Conservation (phyloP, 2,797 vertebrate species). For the Centroberyx gerrardi region DNA sequence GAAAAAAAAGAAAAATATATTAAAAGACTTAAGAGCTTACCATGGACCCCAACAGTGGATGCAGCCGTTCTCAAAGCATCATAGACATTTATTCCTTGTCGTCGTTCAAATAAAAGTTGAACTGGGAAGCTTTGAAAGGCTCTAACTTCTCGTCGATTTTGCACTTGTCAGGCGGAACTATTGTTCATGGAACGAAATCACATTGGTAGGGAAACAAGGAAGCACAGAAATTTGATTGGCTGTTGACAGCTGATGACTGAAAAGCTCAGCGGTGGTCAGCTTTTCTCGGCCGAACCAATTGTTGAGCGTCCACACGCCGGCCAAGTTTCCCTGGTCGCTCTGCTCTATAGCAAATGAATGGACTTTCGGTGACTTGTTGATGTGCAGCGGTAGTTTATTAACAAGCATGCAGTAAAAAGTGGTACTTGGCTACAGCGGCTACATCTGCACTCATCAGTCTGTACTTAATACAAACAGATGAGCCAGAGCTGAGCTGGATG, state of each 20-base stretch:
- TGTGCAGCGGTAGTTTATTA: too few relatives aligned
- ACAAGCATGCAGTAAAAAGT: conserved; percentile 5
- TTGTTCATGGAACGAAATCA: background rate
- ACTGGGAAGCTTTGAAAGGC: too few relatives aligned
- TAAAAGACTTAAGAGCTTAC: too few relatives aligned
- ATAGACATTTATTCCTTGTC: too few relatives aligned
- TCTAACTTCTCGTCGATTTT: background rate
- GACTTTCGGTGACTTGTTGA: too few relatives aligned
- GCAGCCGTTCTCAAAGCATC: too few relatives aligned
- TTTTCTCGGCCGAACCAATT: conserved; percentile 8
- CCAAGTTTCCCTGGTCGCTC: conserved; percentile 3
- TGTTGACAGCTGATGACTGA: conserved; percentile 22
- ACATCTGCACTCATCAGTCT: too few relatives aligned
- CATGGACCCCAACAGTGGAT: too few relatives aligned
- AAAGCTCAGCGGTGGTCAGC: conserved; percentile 21
- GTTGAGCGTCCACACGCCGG: too few relatives aligned
- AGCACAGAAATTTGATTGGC: conserved; percentile 20
- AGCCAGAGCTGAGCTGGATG: conserved; percentile 35
- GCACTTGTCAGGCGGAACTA: background rate
- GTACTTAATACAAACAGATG: background rate
- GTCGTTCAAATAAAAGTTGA: too few relatives aligned
- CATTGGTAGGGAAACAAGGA: background rate
- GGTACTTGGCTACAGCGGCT: background rate
- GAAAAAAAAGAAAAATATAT: too few relatives aligned
- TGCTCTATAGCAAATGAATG: conserved; percentile 3